phyloP scores from a whole-genome alignment of 1,140 invertebrate species.

The Aphidius gifuensis region DNA sequence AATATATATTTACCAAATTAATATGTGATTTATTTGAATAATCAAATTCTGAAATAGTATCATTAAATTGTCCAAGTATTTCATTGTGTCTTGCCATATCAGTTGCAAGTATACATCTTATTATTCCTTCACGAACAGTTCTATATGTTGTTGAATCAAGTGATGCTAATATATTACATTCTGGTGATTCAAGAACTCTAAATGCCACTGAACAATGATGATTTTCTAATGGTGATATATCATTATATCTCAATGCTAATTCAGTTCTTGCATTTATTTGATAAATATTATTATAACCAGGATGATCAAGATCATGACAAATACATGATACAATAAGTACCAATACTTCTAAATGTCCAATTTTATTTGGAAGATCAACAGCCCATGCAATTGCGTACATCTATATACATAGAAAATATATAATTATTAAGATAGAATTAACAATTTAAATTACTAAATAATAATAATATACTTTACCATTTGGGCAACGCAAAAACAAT shows the following conservation, averaged over 20 bases:
- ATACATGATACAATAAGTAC: slow-evolving; percentile 80
- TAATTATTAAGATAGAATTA: not conserved
- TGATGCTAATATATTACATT: slow-evolving; percentile 76
- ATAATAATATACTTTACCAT: slow-evolving; percentile 65
- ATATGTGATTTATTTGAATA: slow-evolving; percentile 72
- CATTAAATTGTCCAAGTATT: slow-evolving; percentile 75
- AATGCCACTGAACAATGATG: slow-evolving; percentile 87
- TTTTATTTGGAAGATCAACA: slow-evolving; percentile 65
- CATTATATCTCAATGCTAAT: slow-evolving; percentile 81
- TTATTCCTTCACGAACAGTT: slow-evolving; percentile 74
- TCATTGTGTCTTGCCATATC: slow-evolving; percentile 88
- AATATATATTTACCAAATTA: slow-evolving; percentile 65
- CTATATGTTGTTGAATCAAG: slow-evolving; percentile 62
- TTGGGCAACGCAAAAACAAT: slow-evolving; percentile 87
- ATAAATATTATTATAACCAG: slow-evolving; percentile 87
- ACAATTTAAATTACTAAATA: not conserved
- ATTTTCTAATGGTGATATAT: slow-evolving; percentile 86
- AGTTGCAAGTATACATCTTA: slow-evolving; percentile 80
- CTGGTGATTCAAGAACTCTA: slow-evolving; percentile 71
- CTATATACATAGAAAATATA: slow-evolving; percentile 49
- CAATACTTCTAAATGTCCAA: slow-evolving; percentile 74
- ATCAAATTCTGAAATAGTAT: slow-evolving; percentile 70
- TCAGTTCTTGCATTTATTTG: slow-evolving; percentile 86
- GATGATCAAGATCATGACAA: slow-evolving; percentile 90
- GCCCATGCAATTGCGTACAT: slow-evolving; percentile 84